Conservation (phyloP, 2,113 vertebrate species). For the Tichodroma muraria region DNA sequence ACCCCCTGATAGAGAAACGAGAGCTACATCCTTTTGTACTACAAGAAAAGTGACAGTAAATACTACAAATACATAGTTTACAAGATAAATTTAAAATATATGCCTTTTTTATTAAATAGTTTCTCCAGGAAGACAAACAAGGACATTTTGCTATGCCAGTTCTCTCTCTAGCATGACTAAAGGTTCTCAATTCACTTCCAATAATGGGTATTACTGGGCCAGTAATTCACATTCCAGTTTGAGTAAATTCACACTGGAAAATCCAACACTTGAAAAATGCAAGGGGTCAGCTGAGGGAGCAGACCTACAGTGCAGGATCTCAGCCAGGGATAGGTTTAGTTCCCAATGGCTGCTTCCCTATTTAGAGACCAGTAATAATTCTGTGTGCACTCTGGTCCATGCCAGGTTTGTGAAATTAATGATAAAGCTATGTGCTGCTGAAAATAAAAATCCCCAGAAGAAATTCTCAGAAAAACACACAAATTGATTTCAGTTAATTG, state of each 20-base stretch:
- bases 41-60: background rate
- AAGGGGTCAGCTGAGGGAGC: background rate
- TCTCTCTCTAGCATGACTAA: background rate
- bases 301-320: background rate
- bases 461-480: background rate
- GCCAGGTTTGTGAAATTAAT: background rate
- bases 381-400: background rate
- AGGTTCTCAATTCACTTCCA: background rate
- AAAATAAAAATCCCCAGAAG: background rate
- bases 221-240: background rate
- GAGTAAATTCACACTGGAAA: background rate
- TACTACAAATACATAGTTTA: background rate
- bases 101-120: background rate
- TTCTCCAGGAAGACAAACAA: background rate
- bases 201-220: background rate
- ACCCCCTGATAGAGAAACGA: background rate
- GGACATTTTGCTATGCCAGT: background rate
- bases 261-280: background rate
- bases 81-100: background rate
- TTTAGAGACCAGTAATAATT: background rate
- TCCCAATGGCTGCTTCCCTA: background rate
- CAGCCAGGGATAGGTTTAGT: background rate
- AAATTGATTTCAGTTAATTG: constrained; percentile 7
- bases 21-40: background rate
- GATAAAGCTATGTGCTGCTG: background rate